Evolutionary conservation across 2,888 invertebrate species (phyloP).

Genomic region (Abrostola tripartita): DNA sequence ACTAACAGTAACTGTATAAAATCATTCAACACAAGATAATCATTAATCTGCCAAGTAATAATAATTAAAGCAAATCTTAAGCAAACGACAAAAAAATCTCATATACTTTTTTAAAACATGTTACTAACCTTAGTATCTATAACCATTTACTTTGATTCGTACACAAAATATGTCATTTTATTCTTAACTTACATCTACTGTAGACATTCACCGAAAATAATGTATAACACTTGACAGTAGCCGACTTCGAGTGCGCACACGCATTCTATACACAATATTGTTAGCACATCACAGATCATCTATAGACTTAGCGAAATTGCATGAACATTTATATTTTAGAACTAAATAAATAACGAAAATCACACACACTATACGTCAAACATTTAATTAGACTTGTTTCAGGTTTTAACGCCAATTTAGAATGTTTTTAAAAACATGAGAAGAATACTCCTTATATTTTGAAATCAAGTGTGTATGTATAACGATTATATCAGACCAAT

Average conservation of each 20-base stretch:
- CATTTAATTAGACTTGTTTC: no score
- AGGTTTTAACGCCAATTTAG: no score
- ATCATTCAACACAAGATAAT: constrained; percentile 75
- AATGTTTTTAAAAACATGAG: no score
- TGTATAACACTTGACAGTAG: constrained; percentile 47
- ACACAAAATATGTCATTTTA: constrained; percentile 87
- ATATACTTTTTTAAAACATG: constrained; percentile 68
- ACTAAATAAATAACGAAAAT: constrained; percentile 48
- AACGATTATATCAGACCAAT: neutral
- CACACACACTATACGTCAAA: constrained; percentile 2
- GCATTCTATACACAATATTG: constrained; percentile 65
- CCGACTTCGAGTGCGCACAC: constrained; percentile 62
- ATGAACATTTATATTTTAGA: constrained; percentile 57
- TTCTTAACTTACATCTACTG: constrained; percentile 67
- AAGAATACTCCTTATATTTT: no score
- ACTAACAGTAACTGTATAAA: constrained; percentile 73
- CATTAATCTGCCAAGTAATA: constrained; percentile 77
- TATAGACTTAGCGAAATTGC: constrained; percentile 68
- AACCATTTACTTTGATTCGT: constrained; percentile 67
- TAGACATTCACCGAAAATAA: constrained; percentile 58
- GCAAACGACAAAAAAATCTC: constrained; percentile 73
- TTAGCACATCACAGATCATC: constrained; percentile 85
- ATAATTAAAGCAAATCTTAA: constrained; percentile 83
- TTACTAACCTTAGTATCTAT: constrained; percentile 59
- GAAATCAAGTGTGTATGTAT: no score